A percentile compares a stretch with the other conserved stretches of the same genome.
phyloP scores from a whole-genome alignment of 2,113 vertebrate genomes.

The Hemicordylus capensis region DNA sequence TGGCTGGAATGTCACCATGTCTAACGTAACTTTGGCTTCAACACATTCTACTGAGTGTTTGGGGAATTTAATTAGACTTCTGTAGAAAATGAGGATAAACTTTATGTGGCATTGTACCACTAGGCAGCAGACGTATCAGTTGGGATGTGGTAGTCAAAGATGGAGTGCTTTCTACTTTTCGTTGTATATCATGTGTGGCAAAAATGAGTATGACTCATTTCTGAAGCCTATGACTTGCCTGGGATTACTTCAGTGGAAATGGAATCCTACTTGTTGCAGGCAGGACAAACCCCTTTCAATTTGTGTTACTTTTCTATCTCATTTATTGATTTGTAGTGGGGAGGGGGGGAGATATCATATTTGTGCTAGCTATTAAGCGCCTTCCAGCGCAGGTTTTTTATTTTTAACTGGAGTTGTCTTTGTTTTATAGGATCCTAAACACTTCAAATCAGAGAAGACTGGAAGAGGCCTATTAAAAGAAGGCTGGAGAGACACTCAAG shows the following conservation, averaged over 20 bases:
- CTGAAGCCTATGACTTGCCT: neutral
- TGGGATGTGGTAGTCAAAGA: neutral
- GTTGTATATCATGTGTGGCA: neutral
- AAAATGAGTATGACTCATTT: neutral
- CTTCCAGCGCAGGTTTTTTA: slow-evolving; percentile 24
- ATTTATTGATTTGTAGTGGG: no score
- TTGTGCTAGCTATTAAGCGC: neutral
- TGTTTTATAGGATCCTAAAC: slow-evolving; percentile 86
- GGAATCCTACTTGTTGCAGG: neutral
- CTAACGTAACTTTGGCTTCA: neutral
- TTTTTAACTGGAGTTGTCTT: neutral
- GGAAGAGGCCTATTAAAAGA: slow-evolving; percentile 89
- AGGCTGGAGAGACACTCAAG: slow-evolving; percentile 91
- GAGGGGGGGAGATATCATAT: no score
- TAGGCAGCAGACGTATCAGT: neutral
- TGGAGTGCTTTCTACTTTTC: no score
- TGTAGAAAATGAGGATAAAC: neutral
- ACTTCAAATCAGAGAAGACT: slow-evolving; percentile 95
- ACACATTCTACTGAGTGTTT: neutral
- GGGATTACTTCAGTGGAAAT: neutral
- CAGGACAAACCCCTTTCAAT: neutral
- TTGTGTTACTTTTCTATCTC: neutral
- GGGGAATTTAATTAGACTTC: neutral
- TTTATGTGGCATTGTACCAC: neutral
- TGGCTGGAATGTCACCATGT: no score